Conservation (phyloP, 2,797 vertebrate genomes). For the Sebastes diaconus region DNA sequence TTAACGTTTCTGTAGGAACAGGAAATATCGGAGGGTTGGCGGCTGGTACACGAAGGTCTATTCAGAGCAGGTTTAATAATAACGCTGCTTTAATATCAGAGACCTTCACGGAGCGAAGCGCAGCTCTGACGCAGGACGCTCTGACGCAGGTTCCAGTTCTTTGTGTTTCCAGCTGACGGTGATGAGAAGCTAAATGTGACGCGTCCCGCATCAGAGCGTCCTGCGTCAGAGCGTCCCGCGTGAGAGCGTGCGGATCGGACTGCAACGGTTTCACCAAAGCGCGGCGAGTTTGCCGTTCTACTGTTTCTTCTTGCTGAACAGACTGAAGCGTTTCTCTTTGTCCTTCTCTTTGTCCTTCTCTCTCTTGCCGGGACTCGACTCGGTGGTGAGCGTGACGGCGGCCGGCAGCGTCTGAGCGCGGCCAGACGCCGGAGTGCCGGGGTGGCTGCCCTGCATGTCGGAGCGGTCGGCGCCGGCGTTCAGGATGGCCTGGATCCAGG, state of each 20-base stretch:
- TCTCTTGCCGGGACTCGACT: slow-evolving; percentile 94
- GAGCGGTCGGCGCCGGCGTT: slow-evolving; percentile 86
- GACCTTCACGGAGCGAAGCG: neutral
- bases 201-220: no score
- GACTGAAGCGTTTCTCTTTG: slow-evolving; percentile 94
- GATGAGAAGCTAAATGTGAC: neutral
- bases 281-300: slow-evolving; percentile 18
- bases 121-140: neutral
- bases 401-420: slow-evolving; percentile 95
- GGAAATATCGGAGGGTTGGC: neutral
- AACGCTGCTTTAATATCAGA: no score
- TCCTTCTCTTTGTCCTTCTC: slow-evolving; percentile 89
- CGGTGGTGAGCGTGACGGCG: slow-evolving; percentile 88
- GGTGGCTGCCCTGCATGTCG: slow-evolving; percentile 84
- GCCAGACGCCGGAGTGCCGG: slow-evolving; percentile 91
- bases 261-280: slow-evolving; percentile 36
- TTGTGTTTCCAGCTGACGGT: neutral
- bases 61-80: neutral
- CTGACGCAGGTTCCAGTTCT: slow-evolving; percentile 18
- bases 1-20: neutral
- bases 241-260: neutral
- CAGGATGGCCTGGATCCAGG: slow-evolving; percentile 96
- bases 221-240: no score
- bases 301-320: slow-evolving; percentile 99
- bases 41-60: neutral